A percentile compares a stretch with the other conserved stretches of the same genome.
Evolutionary conservation across 2,113 vertebrate genomes (phyloP).

Genomic region (Triplophysa tibetana): DNA sequence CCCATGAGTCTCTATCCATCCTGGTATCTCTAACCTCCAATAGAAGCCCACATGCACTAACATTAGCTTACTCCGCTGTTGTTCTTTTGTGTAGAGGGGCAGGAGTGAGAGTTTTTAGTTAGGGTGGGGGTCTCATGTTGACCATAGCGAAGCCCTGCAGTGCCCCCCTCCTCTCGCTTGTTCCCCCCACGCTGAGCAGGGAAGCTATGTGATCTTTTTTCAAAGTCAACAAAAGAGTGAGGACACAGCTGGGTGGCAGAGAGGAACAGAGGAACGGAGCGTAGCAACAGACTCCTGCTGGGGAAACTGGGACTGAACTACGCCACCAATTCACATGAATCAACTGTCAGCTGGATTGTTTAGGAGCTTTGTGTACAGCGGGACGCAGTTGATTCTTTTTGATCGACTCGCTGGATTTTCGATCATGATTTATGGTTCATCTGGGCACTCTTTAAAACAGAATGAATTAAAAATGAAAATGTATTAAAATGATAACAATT

Average conservation of each 20-base stretch:
- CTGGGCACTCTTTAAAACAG: neutral
- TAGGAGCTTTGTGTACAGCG: slow-evolving; percentile 15
- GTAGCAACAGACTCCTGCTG: slow-evolving; percentile 74
- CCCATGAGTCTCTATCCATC: slow-evolving; percentile 6
- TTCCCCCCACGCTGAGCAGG: slow-evolving; percentile 47
- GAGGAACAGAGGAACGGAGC: slow-evolving; percentile 66
- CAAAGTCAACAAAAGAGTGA: slow-evolving; percentile 75
- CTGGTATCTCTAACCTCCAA: slow-evolving; percentile 18
- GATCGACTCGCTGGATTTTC: slow-evolving; percentile 7
- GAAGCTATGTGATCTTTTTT: slow-evolving; percentile 76
- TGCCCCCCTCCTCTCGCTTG: slow-evolving; percentile 45
- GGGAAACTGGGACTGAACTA: slow-evolving; percentile 44
- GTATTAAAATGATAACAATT: too few relatives aligned
- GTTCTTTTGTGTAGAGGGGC: slow-evolving; percentile 26
- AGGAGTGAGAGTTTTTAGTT: slow-evolving; percentile 35
- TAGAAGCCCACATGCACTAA: slow-evolving; percentile 22
- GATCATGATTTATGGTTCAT: neutral
- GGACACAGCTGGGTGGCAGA: slow-evolving; percentile 69
- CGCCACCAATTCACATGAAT: slow-evolving; percentile 47
- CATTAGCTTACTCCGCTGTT: slow-evolving; percentile 32
- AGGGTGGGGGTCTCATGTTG: slow-evolving; percentile 57
- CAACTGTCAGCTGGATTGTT: slow-evolving; percentile 6
- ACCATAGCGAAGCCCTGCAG: slow-evolving; percentile 62
- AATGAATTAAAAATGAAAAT: too few relatives aligned
- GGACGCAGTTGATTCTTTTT: slow-evolving; percentile 31